Evolutionary conservation across 2,113 vertebrate genomes (phyloP).

Genomic region (Chamaea fasciata): DNA sequence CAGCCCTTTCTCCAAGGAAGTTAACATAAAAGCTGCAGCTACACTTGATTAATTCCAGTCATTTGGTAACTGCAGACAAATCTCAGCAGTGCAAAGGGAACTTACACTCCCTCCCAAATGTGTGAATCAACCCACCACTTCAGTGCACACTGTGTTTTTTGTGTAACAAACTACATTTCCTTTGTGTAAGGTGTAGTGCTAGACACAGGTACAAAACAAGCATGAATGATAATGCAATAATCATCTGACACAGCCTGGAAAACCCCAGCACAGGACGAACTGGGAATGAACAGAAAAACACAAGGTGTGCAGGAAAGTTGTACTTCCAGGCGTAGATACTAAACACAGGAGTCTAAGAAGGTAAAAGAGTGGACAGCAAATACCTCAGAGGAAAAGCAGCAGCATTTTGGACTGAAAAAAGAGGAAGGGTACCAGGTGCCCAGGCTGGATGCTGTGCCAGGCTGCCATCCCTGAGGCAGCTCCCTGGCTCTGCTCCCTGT

Average conservation of each 20-base stretch:
- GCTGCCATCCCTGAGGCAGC: neutral
- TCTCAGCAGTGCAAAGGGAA: neutral
- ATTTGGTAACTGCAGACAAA: neutral
- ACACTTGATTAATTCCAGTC: neutral
- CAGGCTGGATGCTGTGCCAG: neutral
- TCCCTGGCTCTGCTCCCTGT: neutral
- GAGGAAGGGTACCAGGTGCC: neutral
- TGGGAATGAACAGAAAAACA: neutral
- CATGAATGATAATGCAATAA: neutral
- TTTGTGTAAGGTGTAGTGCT: neutral
- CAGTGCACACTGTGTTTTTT: neutral
- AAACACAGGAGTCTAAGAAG: neutral
- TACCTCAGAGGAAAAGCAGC: neutral
- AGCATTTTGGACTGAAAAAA: neutral
- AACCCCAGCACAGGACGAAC: neutral
- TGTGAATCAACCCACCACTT: neutral
- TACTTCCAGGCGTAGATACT: neutral
- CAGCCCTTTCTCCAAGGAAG: neutral
- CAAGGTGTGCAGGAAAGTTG: neutral
- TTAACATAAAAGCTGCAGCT: neutral
- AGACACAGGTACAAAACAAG: neutral
- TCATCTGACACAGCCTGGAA: neutral
- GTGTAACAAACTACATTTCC: neutral
- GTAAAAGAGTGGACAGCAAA: neutral
- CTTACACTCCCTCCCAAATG: neutral